Conservation (phyloP, 2,888 invertebrate species). For the Heteromyza rotundicornis region DNA sequence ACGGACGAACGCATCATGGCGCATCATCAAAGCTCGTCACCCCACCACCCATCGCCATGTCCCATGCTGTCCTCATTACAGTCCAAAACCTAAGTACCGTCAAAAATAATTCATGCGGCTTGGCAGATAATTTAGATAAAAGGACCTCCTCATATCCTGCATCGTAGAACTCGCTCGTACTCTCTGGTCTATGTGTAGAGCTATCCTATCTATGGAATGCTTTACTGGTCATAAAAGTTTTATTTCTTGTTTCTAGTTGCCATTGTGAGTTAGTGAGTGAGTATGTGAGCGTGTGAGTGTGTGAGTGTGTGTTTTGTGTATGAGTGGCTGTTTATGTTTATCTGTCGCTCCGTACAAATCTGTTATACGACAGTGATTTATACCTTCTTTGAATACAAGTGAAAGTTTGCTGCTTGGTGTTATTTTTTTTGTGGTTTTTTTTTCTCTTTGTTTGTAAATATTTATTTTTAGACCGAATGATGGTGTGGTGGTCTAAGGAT, state of each 20-base stretch:
- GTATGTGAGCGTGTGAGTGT: neutral
- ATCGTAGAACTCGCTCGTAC: too few relatives aligned
- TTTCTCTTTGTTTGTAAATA: too few relatives aligned
- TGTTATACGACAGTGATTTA: constrained; percentile 17
- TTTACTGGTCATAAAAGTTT: constrained; percentile 19
- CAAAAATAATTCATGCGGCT: constrained; percentile 16
- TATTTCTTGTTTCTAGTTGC: neutral
- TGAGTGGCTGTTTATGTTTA: neutral
- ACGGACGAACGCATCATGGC: neutral
- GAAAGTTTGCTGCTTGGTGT: constrained; percentile 13
- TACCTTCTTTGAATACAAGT: constrained; percentile 19
- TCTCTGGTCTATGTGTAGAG: too few relatives aligned
- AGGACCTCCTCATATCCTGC: neutral
- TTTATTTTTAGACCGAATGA: neutral
- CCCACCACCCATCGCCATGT: neutral
- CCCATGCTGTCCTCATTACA: neutral
- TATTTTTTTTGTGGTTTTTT: too few relatives aligned
- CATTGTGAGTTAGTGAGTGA: neutral
- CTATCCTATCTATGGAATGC: neutral
- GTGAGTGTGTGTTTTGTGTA: neutral
- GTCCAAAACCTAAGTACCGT: constrained; percentile 2
- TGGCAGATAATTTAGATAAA: constrained; percentile 11
- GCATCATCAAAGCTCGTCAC: neutral
- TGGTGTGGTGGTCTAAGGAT: constrained; percentile 15
- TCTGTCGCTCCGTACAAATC: constrained; percentile 9